phyloP scores from a whole-genome alignment of 2,888 invertebrate species.

The Gortyna flavago region DNA sequence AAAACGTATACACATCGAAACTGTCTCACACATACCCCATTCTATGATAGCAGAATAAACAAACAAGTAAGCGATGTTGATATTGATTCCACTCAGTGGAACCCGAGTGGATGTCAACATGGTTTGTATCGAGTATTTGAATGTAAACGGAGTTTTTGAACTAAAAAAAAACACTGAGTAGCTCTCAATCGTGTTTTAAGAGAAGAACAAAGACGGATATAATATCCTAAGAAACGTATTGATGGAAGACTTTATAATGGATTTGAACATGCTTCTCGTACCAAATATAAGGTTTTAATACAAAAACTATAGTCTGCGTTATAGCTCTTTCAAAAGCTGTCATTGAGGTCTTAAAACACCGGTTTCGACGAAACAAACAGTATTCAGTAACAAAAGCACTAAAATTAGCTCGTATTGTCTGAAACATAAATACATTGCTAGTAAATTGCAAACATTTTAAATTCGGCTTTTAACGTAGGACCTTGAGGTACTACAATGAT shows the following conservation, averaged over 20 bases:
- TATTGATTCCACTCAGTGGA: slow-evolving; percentile 43
- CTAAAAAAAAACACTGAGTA: not conserved
- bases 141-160: slow-evolving; percentile 5
- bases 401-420: slow-evolving; percentile 17
- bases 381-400: slow-evolving; percentile 15
- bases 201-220: not conserved
- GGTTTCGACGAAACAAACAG: not conserved
- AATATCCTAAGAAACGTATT: not conserved
- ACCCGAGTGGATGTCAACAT: slow-evolving; percentile 30
- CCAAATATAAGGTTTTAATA: not conserved
- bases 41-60: slow-evolving; percentile 45
- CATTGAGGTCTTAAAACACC: not conserved
- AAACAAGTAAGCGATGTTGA: slow-evolving; percentile 46
- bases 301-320: not conserved
- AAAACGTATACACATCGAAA: slow-evolving; percentile 17
- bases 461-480: slow-evolving; percentile 47
- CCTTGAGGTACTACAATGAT: slow-evolving; percentile 45
- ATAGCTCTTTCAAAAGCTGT: not conserved
- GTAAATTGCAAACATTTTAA: slow-evolving; percentile 43
- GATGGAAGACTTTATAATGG: not conserved
- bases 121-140: slow-evolving; percentile 21
- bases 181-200: not conserved
- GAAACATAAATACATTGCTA: slow-evolving; percentile 27
- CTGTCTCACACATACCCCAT: slow-evolving; percentile 41
- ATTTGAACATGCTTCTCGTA: not conserved